Percentiles rank a stretch among this genome's conserved stretches.
Evolutionary conservation across 2,797 vertebrate genomes (phyloP).

Genomic region (Forpus xanthops): DNA sequence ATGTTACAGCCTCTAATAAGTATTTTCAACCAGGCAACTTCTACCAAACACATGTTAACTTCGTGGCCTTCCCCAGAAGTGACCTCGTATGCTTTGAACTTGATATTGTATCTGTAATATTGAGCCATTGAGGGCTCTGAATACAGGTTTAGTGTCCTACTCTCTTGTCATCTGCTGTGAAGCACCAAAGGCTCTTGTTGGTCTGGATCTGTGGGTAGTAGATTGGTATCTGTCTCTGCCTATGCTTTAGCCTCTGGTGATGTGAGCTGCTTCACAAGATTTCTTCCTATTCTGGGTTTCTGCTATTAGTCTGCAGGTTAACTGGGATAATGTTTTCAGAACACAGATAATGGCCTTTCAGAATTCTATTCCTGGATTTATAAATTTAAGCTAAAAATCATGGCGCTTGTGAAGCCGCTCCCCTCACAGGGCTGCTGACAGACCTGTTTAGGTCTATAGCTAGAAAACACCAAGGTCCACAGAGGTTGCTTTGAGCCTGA

Average conservation of each 20-base stretch:
- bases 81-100: not conserved
- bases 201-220: not conserved
- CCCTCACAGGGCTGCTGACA: not conserved
- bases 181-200: constrained; percentile 34
- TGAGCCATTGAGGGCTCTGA: not conserved
- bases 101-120: not conserved
- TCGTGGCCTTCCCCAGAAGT: not conserved
- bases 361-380: constrained; percentile 8
- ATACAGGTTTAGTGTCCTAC: not conserved
- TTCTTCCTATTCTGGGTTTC: not conserved
- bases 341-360: not conserved
- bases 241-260: constrained; percentile 38
- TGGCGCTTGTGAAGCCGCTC: not conserved
- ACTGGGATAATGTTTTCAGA: not conserved
- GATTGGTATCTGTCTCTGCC: not conserved
- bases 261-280: not conserved
- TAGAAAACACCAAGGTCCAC: not conserved
- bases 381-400: not conserved
- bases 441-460: not conserved
- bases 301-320: constrained; percentile 20
- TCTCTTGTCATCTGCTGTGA: not conserved
- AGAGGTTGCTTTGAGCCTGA: not conserved
- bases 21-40: not conserved
- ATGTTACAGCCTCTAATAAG: not conserved
- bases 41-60: not conserved